Evolutionary conservation across 2,797 vertebrate genomes (phyloP), one percentile per base, ranked within the genome.

Genomic region (Simalia tracyae): DNA sequence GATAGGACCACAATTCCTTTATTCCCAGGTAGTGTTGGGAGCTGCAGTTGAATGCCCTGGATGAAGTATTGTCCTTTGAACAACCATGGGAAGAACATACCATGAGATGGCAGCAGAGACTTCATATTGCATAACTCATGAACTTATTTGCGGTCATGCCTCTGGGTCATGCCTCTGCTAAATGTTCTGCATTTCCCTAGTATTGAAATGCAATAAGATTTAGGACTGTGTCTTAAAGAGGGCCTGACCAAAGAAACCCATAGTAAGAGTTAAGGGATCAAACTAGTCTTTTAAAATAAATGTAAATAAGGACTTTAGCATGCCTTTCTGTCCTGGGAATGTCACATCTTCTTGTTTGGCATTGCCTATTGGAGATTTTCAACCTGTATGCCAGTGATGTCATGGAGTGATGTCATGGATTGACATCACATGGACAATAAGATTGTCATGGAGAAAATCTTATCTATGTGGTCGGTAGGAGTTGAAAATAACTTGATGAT

Each of bases 61-160:
- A 46, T 57, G 14, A 64, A 76, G 14, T 2, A 17, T 85, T 46
- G 36, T 60, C 17, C 6, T 72, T 87, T 87, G 56, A 60, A 61
- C 9, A 60, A 60, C 17, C 46, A 59, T 88, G 14, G 17, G 24
- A 42, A 19, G 31, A 46, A 8, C 5, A 50, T n/a, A 54, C 95
- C 96, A 92, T 93, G 89, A 95, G 96, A 91, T 96, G 96, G 96
- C 96, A 96, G 96, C 91, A 95, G 36, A 96, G 94, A 28, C 90
- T 94, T 96, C 93, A 2, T 76, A 46, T 76, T 91, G 85, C 64
- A 36, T 88, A 61, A 19, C 3, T 4, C 2, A 12, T 42, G 63
- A 15, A 8, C 0, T 87, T 87, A 1, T 60, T 76, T 72, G 19
- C 1, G 57, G 81, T 31, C 6, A 0, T 54, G 4, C 57, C 36